A percentile compares a stretch with the other conserved stretches of the same genome.
Conservation (phyloP, 1,140 invertebrate genomes). For the Ips typographus region DNA sequence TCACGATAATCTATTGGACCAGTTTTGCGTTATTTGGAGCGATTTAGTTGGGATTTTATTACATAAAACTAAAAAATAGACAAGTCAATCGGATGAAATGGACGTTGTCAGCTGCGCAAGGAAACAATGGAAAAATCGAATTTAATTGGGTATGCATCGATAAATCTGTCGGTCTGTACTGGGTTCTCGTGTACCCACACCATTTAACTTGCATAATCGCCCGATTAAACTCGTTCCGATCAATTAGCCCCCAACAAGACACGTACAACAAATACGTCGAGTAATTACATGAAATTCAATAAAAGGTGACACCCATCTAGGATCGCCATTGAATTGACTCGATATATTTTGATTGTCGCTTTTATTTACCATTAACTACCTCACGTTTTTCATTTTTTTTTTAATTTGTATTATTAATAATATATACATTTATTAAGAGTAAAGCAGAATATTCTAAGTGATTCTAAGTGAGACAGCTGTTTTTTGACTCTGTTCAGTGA, state of each 20-base stretch:
- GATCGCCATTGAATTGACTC: conserved; percentile 25
- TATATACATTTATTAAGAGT: too few species aligned
- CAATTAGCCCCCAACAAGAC: conserved; percentile 29
- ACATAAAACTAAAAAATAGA: too few species aligned
- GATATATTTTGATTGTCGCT: neutral
- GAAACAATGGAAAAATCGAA: neutral
- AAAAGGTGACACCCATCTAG: conserved; percentile 28
- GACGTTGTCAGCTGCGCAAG: neutral
- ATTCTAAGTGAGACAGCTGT: too few species aligned
- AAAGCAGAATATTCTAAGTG: too few species aligned
- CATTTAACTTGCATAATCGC: conserved; percentile 21
- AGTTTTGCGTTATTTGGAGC: too few species aligned
- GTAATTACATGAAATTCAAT: conserved; percentile 29
- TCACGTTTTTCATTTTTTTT: too few species aligned
- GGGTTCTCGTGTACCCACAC: conserved; percentile 18
- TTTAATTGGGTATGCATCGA: conserved; percentile 8
- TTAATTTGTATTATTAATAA: too few species aligned
- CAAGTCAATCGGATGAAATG: too few species aligned
- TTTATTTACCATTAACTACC: too few species aligned
- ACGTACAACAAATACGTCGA: conserved; percentile 24
- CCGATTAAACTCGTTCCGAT: conserved; percentile 25
- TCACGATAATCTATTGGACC: neutral
- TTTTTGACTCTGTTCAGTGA: too few species aligned
- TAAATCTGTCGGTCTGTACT: conserved; percentile 20
- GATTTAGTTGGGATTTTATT: too few species aligned